Conservation (phyloP, 2,888 invertebrate species). For the Flexamia atlantica region DNA sequence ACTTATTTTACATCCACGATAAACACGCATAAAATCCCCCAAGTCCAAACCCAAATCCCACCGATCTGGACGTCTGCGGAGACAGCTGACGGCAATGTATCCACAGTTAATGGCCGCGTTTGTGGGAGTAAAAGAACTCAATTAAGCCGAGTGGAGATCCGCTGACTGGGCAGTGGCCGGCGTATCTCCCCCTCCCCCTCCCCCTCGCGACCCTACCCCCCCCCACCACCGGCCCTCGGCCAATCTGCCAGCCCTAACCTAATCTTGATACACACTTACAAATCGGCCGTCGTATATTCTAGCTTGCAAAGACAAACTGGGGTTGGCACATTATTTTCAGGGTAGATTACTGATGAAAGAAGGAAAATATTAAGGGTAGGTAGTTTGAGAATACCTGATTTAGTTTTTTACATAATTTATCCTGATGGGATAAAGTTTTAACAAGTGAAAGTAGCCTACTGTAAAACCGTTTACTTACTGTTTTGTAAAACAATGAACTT, state of each 20-base stretch:
- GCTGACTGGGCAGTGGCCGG: conserved; percentile 49
- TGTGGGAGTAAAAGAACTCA: conserved; percentile 54
- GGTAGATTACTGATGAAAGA: too few species aligned
- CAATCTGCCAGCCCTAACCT: conserved; percentile 38
- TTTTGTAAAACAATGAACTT: too few species aligned
- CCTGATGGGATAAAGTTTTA: too few species aligned
- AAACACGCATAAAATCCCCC: too few species aligned
- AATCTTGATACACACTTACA: conserved; percentile 43
- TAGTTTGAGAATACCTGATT: too few species aligned
- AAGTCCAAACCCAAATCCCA: not conserved
- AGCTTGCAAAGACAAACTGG: conserved; percentile 25
- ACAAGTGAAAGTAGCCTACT: too few species aligned
- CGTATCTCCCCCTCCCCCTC: not conserved
- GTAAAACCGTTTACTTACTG: too few species aligned
- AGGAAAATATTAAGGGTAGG: too few species aligned
- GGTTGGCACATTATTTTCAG: not conserved
- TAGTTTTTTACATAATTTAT: too few species aligned
- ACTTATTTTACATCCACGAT: too few species aligned
- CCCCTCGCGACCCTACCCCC: not conserved
- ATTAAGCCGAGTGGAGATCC: conserved; percentile 43
- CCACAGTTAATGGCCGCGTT: conserved; percentile 37
- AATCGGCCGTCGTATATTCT: conserved; percentile 28
- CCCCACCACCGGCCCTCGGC: not conserved
- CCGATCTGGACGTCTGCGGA: not conserved
- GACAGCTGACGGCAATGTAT: conserved; percentile 29